Evolutionary conservation across 2,113 vertebrate genomes (phyloP).

Genomic region (Pomatorhinus ruficollis): DNA sequence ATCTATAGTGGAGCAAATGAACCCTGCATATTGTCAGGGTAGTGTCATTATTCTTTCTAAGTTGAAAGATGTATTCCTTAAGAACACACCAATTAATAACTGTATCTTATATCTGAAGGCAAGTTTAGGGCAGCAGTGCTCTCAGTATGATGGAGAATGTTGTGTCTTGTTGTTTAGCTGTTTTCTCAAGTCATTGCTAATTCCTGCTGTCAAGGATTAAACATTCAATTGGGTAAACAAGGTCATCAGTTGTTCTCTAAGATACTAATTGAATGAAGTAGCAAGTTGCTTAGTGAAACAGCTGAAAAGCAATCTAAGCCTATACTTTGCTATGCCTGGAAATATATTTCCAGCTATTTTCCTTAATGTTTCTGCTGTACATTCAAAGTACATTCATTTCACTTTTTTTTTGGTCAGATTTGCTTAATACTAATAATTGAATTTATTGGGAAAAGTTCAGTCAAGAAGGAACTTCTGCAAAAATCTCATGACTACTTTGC

Average conservation of each 20-base stretch:
- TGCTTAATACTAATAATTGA: neutral
- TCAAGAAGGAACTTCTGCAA: neutral
- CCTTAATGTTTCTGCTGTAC: neutral
- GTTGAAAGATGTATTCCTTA: neutral
- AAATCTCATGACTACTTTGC: neutral
- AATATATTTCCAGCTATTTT: neutral
- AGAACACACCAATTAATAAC: neutral
- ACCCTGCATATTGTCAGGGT: neutral
- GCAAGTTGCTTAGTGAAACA: neutral
- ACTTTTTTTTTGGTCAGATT: neutral
- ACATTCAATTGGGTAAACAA: neutral
- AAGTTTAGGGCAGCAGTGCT: neutral
- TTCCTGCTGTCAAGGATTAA: neutral
- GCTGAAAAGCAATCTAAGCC: neutral
- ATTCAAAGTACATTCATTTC: neutral
- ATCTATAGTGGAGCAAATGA: neutral
- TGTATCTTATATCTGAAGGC: neutral
- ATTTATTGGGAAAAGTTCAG: neutral
- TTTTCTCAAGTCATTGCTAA: neutral
- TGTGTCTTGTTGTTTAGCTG: neutral
- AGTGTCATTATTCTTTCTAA: neutral
- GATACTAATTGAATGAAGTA: neutral
- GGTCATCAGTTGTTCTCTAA: neutral
- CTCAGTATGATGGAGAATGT: neutral
- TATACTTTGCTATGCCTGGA: neutral